Percentiles rank a stretch among this genome's conserved stretches.
Conservation (phyloP, 2,888 invertebrate genomes). For the Dryocosmus kuriphilus region DNA sequence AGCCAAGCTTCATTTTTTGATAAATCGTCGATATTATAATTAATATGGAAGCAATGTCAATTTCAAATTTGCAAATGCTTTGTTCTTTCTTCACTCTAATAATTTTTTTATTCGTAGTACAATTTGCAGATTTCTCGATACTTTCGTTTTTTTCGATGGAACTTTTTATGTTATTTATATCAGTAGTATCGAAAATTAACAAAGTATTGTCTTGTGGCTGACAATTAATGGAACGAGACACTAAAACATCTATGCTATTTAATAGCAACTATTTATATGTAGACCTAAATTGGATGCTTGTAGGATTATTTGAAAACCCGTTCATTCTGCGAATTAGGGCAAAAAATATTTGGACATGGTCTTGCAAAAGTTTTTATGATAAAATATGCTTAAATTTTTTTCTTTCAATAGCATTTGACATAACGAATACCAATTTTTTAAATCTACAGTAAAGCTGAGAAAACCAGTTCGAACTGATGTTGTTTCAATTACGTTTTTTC, state of each 20-base stretch:
- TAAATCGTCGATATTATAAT: background rate
- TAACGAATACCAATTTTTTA: constrained; percentile 44
- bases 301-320: constrained; percentile 47
- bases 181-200: constrained; percentile 25
- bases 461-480: constrained; percentile 36
- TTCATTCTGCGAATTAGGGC: constrained; percentile 46
- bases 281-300: constrained; percentile 48
- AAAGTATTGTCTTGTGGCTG: constrained; percentile 42
- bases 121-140: background rate
- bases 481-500: too few species aligned
- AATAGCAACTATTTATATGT: constrained; percentile 49
- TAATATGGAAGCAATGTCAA: background rate
- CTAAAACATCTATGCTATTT: constrained; percentile 41
- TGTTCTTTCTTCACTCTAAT: background rate
- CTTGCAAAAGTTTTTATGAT: constrained; percentile 49
- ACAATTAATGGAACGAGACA: constrained; percentile 44
- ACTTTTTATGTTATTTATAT: background rate
- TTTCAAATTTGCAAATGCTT: background rate
- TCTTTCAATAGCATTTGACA: constrained; percentile 42
- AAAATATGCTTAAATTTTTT: constrained; percentile 41
- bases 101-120: background rate
- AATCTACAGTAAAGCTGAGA: constrained; percentile 46
- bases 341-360: constrained; percentile 52
- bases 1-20: background rate
- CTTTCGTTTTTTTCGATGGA: background rate